A percentile compares a stretch with the other conserved stretches of the same genome.
These are phyloP conservation scores for Hydrocynus forskahlii DNA, from an alignment of 2,797 vertebrate species.

Conservation along the genomic window DNA sequence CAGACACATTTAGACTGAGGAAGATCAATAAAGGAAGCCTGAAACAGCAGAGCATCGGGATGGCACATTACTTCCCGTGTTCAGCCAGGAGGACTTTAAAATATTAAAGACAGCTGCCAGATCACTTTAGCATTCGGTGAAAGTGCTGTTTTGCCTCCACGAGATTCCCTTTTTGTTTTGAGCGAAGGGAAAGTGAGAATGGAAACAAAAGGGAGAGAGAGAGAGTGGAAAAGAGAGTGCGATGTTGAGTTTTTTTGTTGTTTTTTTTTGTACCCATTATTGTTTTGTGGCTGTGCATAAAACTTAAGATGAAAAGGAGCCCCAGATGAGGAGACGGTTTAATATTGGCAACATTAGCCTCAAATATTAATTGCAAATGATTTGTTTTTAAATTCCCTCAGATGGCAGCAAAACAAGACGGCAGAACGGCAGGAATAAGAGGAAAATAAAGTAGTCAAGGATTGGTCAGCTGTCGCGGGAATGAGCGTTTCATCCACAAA, in stretches of 20 bases:
- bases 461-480: conserved; percentile 29
- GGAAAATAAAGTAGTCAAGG: conserved; percentile 14
- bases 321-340: conserved; percentile 26
- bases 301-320: conserved; percentile 20
- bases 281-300: not conserved
- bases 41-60: conserved; percentile 17
- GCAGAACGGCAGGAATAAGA: not conserved
- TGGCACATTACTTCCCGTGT: conserved; percentile 36
- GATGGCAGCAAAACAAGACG: not conserved
- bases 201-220: no score
- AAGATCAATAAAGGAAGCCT: conserved; percentile 45
- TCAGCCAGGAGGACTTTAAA: conserved; percentile 50
- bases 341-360: conserved; percentile 20
- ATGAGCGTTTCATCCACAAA: not conserved
- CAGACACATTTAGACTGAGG: conserved; percentile 32
- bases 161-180: conserved; percentile 19
- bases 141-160: conserved; percentile 54
- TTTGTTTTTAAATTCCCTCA: conserved; percentile 27
- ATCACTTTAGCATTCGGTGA: conserved; percentile 59
- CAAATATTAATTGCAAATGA: conserved; percentile 29
- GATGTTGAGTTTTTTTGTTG: not conserved
- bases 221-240: not conserved
- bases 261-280: not conserved
- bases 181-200: not conserved
- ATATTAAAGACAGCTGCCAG: conserved; percentile 62